Base-by-base conservation (phyloP, 2,888 invertebrate species). In the Heliconius cydno region DNA sequence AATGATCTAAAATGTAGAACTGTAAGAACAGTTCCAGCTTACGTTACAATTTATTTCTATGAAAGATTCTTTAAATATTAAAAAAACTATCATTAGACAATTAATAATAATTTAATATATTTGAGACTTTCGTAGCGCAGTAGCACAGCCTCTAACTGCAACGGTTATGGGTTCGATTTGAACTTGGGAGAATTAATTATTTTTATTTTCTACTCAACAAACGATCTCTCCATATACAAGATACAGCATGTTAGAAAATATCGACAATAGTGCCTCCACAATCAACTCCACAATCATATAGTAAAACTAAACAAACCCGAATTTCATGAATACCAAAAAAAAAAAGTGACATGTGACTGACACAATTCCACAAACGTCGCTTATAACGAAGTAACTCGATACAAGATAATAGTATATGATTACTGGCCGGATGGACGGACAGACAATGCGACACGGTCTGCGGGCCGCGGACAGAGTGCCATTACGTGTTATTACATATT, bases 391-490 rank as follows among this genome's bases (percentile, higher is more conserved):
- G 85, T 83, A 84, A 85, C 82, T 77, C 78, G 82, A 85, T 83
- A 82, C 80, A 75, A 76, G 80, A 82, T 84, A 84, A 84, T 85
- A 82, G 85, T 85, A 83, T 86, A 84, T 85, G 79, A 86, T 86
- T 85, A 84, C 85, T 79, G 83, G 80, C 85, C 86, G 86, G 86
- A 87, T 84, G 86, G 85, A 86, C 86, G 81, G 84, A 82, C 86
- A 80, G 84, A 87, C 88, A 87, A 86, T 86, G 81, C 81, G 87
- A 85, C 84, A 89, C 87, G 89, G 83, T 88, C 86, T 81, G 84
- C 41, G 80, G 83, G 68, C 28, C 79, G 38, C 57, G 80, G 66
- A 83, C 84, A 83, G 80, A 82, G 80, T 63, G n/a, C 79, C 81
- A 76, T 81, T 77, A 80, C 65, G 79, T 25, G 70, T 79, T 77